Conservation (phyloP, 1,140 invertebrate genomes). For the Chironomus tepperi region DNA sequence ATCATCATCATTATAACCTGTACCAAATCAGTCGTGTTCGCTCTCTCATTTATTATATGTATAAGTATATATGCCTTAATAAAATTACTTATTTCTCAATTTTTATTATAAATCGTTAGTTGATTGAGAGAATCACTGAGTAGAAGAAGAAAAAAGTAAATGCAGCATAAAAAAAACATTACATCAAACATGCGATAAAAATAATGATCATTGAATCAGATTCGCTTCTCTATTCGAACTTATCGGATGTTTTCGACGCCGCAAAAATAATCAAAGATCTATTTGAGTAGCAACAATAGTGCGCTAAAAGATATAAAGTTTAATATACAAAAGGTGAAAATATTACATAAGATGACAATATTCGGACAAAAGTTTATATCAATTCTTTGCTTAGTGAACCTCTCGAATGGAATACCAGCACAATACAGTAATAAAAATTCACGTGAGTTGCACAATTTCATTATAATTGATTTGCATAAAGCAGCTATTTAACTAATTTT, state of each 20-base stretch:
- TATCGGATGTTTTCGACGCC: not conserved
- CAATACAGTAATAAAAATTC: not conserved
- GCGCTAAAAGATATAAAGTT: not conserved
- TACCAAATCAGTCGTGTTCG: not conserved
- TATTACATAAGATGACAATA: not conserved
- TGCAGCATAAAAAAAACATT: constrained; percentile 2
- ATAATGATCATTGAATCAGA: constrained; percentile 14
- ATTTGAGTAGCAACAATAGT: not conserved
- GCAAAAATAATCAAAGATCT: no score
- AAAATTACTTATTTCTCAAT: not conserved
- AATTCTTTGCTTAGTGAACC: not conserved
- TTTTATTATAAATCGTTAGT: not conserved
- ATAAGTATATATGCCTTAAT: not conserved
- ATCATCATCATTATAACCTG: not conserved
- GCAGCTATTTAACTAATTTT: not conserved
- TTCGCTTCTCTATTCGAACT: not conserved
- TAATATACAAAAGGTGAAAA: not conserved
- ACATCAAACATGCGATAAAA: constrained; percentile 7
- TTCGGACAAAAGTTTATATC: not conserved
- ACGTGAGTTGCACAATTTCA: not conserved
- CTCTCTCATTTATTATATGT: not conserved
- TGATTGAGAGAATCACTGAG: not conserved
- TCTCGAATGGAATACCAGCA: not conserved
- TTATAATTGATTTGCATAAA: constrained; percentile 9
- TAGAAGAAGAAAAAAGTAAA: not conserved